Evolutionary conservation across 2,888 invertebrate species (phyloP).

Genomic region (Tenthredo livida): DNA sequence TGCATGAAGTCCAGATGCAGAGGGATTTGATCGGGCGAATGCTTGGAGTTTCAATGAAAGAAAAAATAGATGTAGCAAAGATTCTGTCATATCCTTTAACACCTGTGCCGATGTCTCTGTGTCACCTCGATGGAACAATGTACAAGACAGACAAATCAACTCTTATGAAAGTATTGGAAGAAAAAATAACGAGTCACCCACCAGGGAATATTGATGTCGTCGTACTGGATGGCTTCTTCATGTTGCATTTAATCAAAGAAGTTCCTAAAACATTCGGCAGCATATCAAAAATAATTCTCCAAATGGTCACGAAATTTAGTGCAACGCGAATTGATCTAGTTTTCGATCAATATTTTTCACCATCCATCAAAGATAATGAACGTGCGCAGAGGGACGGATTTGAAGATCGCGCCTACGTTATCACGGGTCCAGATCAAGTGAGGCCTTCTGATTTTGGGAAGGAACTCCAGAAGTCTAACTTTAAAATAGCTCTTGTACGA

Average conservation of each 20-base stretch:
- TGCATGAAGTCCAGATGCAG: slow-evolving; percentile 64
- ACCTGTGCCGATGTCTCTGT: slow-evolving; percentile 62
- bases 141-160: slow-evolving; percentile 63
- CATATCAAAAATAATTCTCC: slow-evolving; percentile 67
- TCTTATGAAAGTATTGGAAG: slow-evolving; percentile 54
- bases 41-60: slow-evolving; percentile 62
- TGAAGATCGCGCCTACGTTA: slow-evolving; percentile 45
- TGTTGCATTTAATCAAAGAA: slow-evolving; percentile 67
- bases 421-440: slow-evolving; percentile 55
- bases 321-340: slow-evolving; percentile 54
- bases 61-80: slow-evolving; percentile 60
- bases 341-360: slow-evolving; percentile 56
- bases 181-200: slow-evolving; percentile 22
- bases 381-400: slow-evolving; percentile 12
- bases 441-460: slow-evolving; percentile 54
- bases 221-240: slow-evolving; percentile 70
- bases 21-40: slow-evolving; percentile 67
- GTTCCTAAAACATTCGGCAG: slow-evolving; percentile 66
- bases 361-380: slow-evolving; percentile 52
- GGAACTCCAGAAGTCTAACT: slow-evolving; percentile 57
- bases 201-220: slow-evolving; percentile 59
- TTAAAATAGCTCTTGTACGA: slow-evolving; percentile 57
- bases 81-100: slow-evolving; percentile 67
- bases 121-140: slow-evolving; percentile 63
- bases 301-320: slow-evolving; percentile 59